These are phyloP conservation scores for Candoia aspera DNA, from an alignment of 2,113 vertebrate genomes.

Conservation along the genomic window DNA sequence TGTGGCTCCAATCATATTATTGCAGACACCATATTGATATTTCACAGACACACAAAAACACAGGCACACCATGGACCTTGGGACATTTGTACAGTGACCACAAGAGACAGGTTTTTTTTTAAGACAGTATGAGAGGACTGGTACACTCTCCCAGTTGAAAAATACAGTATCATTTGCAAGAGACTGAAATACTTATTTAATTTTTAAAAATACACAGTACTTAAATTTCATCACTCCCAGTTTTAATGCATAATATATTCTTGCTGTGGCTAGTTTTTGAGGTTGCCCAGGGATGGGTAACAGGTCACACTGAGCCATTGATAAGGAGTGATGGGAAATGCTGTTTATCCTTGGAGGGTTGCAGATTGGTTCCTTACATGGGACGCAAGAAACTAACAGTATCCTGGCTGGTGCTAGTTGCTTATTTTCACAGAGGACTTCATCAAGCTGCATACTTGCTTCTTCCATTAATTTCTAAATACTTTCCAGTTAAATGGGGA, in stretches of 20 bases:
- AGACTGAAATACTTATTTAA: not conserved
- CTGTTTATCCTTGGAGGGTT: not conserved
- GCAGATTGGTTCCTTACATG: not conserved
- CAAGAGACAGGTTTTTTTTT: not conserved
- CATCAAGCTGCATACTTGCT: not conserved
- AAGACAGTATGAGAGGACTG: not conserved
- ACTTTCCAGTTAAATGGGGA: not conserved
- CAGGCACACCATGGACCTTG: not conserved
- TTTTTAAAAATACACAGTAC: not conserved
- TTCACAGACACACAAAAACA: not conserved
- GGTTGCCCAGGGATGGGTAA: not conserved
- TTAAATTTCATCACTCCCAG: not conserved
- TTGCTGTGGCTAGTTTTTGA: not conserved
- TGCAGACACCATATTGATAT: not conserved
- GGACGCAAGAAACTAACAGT: not conserved
- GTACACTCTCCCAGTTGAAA: not conserved
- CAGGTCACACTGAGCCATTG: not conserved
- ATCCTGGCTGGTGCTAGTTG: not conserved
- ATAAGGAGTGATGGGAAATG: not conserved
- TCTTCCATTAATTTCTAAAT: constrained; percentile 2
- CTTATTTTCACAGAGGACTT: not conserved
- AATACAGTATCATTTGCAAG: not conserved
- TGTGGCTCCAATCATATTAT: not conserved
- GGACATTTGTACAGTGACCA: not conserved
- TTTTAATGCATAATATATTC: not conserved